Evolutionary conservation across 2,888 invertebrate genomes (phyloP), one percentile per base, ranked within the genome.

Genomic region (Nomada lathburiana): DNA sequence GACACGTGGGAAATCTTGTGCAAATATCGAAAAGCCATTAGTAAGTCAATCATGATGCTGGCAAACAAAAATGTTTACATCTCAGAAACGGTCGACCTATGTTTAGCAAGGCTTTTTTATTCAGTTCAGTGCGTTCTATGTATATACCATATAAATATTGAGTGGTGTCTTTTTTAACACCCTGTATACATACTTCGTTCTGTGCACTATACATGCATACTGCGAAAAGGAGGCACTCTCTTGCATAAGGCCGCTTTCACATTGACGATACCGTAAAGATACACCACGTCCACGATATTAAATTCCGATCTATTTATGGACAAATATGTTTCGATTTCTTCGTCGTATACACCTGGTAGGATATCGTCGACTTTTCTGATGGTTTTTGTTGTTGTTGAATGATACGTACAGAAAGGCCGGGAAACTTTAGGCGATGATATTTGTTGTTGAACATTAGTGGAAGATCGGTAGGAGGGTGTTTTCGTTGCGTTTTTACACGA

Each of bases 201-300:
- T 47, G 47, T 47, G 16, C 47, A 16, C 47, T 47, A 47, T 7
- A 7, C 36, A 47, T 50, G 16, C 50, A 18, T 68, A 68, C 53
- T 11, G 59, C 82, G 77, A 74, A 80, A 74, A 73, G 70, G 69
- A 76, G 67, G 36, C 36, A 36, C 63, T 62, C 65, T 80, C 77
- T 68, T 83, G 76, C 69, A 77, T 83, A 68, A 85, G 67, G 80
- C 52, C 26, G 16, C 76, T 36, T 82, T 83, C 80, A 83, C 76
- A 76, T 76, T 44, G 65, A 4, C 13, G 16, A 26, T 29, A 65
- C 16, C 11, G 72, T 44, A 55, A 53, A 1, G n/a, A 59, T 70
- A 67, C 44, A 75, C 16, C 29, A 5, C 20, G 26, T 44, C 3
- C 62, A 53, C 44, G n/a, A 53, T n/a, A 71, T 71, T 75, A 44